Percentiles rank a stretch among this genome's conserved stretches.
phyloP scores from a whole-genome alignment of 2,888 invertebrate species.

The Drosophila picticornis region DNA sequence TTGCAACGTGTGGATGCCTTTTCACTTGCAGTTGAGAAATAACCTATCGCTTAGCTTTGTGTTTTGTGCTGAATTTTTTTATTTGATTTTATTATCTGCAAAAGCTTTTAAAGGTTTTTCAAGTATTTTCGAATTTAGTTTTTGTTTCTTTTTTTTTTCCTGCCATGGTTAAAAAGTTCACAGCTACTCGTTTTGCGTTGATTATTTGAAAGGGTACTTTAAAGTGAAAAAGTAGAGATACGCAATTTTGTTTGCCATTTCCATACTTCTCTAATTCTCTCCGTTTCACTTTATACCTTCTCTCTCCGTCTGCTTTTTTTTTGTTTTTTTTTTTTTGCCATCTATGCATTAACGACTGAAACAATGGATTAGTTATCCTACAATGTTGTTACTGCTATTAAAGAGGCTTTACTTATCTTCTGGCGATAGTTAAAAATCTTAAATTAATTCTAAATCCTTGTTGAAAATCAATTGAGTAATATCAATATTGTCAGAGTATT shows the following conservation, averaged over 20 bases:
- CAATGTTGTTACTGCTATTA: neutral
- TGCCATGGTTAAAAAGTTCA: conserved; percentile 33
- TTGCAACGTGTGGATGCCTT: conserved; percentile 8
- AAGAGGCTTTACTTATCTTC: neutral
- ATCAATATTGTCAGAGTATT: no score
- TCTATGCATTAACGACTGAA: conserved; percentile 34
- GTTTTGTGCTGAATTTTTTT: conserved; percentile 14
- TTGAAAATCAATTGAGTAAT: neutral
- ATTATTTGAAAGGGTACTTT: conserved; percentile 36
- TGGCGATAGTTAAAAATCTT: neutral
- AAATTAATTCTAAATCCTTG: neutral
- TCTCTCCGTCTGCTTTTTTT: neutral
- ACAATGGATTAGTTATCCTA: conserved; percentile 3
- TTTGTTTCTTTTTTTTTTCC: conserved; percentile 12
- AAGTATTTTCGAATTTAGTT: conserved; percentile 24
- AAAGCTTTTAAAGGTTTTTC: conserved; percentile 38
- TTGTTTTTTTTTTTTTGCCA: neutral
- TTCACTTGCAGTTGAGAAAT: conserved; percentile 50
- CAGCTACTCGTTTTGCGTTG: conserved; percentile 51
- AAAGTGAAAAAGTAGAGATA: conserved; percentile 10
- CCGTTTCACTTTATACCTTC: neutral
- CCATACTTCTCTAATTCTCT: neutral
- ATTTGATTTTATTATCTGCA: conserved; percentile 11
- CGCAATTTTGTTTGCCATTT: conserved; percentile 18
- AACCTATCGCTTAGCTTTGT: conserved; percentile 38